Evolutionary conservation across 2,888 invertebrate genomes (phyloP), one percentile per base, ranked within the genome.

Genomic region (Boloria euphrosyne): DNA sequence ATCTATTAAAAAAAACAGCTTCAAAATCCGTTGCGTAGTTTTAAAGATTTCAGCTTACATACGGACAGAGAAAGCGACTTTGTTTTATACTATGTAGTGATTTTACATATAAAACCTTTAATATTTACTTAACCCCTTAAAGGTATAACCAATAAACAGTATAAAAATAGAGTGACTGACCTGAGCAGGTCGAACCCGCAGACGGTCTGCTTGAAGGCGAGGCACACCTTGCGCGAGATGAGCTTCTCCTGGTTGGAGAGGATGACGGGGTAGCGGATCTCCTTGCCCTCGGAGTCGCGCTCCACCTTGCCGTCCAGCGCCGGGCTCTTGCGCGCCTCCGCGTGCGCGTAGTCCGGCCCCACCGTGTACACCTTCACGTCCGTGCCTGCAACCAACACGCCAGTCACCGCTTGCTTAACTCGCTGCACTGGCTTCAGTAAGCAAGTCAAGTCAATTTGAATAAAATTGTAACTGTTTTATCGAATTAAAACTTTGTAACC

Each of bases 271-370:
- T 99, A 99, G 49, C 99, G 95, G 74, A 99, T 98, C 93, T 99
- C 99, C 85, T 98, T 97, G 72, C 99, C 99, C 81, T 99, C 98
- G 7, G 97, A 96, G 84, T 99, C 99, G 53, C 99, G 93, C 84
- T 99, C 99, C 51, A 99, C 99, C 89, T 99, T 99, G 0, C 99
- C 99, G 88, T 99, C 99, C 14, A 99, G 92, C 0, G 99, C 99
- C 0, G 99, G 99, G 66, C 99, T 99, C 86, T 99, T 99, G 64
- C 99, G 93, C 0, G 99, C 99, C 87, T 99, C 99, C 0, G 99
- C 99, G 89, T 99, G 99, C 3, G 99, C 99, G 87, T 99, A 99
- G 89, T 99, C 99, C 0, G 99, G 99, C 0, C 99, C 99, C 38
- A 99, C 99, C 0, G 99, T 99, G 87, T 99, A 99, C 31, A 99